A percentile compares a stretch with the other conserved stretches of the same genome.
phyloP scores from a whole-genome alignment of 2,113 vertebrate genomes.

The Mobula hypostoma region DNA sequence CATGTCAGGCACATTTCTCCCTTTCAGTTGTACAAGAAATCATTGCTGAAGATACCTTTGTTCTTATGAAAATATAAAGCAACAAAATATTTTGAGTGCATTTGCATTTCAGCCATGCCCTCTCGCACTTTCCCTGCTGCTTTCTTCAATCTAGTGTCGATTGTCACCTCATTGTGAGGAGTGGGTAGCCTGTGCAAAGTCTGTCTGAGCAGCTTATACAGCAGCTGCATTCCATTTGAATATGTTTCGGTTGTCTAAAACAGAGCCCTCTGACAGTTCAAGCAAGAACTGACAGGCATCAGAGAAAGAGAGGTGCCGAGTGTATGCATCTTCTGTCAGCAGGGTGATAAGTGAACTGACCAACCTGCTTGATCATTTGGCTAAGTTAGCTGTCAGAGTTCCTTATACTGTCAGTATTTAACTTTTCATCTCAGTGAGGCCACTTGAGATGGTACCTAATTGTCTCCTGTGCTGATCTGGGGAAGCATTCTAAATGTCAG shows the following conservation, averaged over 20 bases:
- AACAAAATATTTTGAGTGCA: not conserved
- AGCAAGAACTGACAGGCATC: slow-evolving; percentile 26
- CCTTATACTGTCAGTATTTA: not conserved
- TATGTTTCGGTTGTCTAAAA: not conserved
- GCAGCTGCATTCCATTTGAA: not conserved
- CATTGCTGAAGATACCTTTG: not conserved
- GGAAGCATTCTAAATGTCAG: not conserved
- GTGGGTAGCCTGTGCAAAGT: not conserved
- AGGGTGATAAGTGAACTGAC: not conserved
- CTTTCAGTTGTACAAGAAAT: not conserved
- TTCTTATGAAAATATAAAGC: not conserved
- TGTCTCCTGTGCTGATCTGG: not conserved
- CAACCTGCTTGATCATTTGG: not conserved
- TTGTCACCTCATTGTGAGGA: not conserved
- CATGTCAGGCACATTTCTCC: not conserved
- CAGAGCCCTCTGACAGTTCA: not conserved
- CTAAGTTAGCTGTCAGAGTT: slow-evolving; percentile 6
- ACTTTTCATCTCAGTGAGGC: not conserved
- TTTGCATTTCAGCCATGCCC: not conserved
- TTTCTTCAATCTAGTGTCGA: not conserved
- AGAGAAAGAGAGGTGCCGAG: not conserved
- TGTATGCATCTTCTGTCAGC: not conserved
- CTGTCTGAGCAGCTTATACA: not conserved
- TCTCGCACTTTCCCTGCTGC: not conserved
- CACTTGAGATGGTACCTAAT: not conserved